Percentiles rank a stretch among this genome's conserved stretches.
Conservation (phyloP, 2,113 vertebrate species). For the Mirounga angustirostris region DNA sequence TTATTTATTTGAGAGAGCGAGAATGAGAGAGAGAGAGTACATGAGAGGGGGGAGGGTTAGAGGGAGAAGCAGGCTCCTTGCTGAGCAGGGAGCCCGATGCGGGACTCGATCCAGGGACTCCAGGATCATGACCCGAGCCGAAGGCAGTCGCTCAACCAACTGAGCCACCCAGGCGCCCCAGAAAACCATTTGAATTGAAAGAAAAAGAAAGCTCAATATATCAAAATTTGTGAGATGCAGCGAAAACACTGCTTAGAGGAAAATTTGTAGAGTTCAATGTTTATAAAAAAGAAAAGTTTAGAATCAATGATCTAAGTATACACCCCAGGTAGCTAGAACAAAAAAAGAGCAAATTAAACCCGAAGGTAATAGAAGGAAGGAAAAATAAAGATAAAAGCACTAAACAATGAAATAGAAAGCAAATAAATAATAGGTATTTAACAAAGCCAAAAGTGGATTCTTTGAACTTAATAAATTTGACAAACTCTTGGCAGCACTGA, state of each 20-base stretch:
- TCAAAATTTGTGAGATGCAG: neutral
- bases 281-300: conserved; percentile 30
- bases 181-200: conserved; percentile 51
- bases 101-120: too few species aligned
- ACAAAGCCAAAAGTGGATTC: neutral
- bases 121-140: too few species aligned
- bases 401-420: neutral
- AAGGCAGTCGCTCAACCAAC: too few species aligned
- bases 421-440: neutral
- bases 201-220: conserved; percentile 17
- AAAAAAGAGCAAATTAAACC: conserved; percentile 32
- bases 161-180: too few species aligned
- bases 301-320: neutral
- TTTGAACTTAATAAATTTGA: conserved; percentile 32
- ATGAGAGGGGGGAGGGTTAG: too few species aligned
- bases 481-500: neutral
- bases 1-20: too few species aligned
- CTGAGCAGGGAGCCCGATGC: too few species aligned
- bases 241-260: neutral
- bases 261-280: conserved; percentile 11
- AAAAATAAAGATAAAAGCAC: conserved; percentile 18
- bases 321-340: neutral
- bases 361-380: neutral
- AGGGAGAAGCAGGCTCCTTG: too few species aligned
- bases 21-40: too few species aligned